Percentiles rank a stretch among this genome's conserved stretches.
phyloP scores from a whole-genome alignment of 1,140 invertebrate genomes.

The Hypsibius dujardini region DNA sequence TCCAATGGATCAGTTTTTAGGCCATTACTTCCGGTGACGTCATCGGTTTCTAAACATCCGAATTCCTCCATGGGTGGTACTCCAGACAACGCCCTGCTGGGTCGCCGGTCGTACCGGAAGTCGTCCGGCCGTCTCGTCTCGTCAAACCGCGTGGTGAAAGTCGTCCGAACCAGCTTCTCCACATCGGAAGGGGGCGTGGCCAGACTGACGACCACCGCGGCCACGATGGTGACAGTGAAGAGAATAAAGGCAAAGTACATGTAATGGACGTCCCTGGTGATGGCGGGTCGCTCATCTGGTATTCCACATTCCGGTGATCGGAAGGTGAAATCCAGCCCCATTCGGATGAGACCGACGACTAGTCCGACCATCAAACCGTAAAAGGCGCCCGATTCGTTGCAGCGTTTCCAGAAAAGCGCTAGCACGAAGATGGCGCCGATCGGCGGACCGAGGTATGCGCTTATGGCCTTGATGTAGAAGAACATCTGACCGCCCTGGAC shows the following conservation, averaged over 20 bases:
- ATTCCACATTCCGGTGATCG: conserved; percentile 27
- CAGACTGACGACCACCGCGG: conserved; percentile 27
- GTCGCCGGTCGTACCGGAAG: too few species aligned
- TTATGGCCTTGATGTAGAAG: conserved; percentile 40
- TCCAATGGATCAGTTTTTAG: too few species aligned
- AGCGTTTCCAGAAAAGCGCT: conserved; percentile 36
- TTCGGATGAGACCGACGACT: conserved; percentile 33
- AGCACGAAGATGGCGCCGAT: conserved; percentile 39
- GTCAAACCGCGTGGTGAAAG: too few species aligned
- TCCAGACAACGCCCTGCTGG: too few species aligned
- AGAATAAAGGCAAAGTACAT: conserved; percentile 31
- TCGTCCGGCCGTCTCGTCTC: too few species aligned
- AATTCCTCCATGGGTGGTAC: too few species aligned
- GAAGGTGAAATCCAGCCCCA: conserved; percentile 29
- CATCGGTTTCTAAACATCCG: too few species aligned
- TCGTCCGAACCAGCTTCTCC: too few species aligned
- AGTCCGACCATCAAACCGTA: conserved; percentile 37
- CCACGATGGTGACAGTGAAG: conserved; percentile 27
- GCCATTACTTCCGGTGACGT: too few species aligned
- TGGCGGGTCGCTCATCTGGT: conserved; percentile 26
- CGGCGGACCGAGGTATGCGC: conserved; percentile 39
- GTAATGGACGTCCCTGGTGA: conserved; percentile 32
- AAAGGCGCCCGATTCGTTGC: conserved; percentile 42
- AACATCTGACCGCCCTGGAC: conserved; percentile 36
- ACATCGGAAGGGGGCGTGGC: too few species aligned